Conservation (phyloP, 1,140 invertebrate species). For the Hermetia illucens region DNA sequence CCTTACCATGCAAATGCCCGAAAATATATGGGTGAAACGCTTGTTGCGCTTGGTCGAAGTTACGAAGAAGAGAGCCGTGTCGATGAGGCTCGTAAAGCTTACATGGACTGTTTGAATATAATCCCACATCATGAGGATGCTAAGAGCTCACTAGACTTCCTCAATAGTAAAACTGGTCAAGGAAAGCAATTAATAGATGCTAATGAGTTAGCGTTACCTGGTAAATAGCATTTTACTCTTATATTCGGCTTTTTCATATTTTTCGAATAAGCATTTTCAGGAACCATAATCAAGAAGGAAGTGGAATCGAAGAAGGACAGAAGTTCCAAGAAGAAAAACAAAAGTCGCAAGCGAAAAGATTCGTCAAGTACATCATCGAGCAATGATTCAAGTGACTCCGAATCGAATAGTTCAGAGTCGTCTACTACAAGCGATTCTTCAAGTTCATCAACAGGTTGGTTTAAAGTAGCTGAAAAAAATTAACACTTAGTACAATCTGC, state of each 20-base stretch:
- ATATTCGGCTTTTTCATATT: constrained; percentile 36
- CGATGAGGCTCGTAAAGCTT: constrained; percentile 70
- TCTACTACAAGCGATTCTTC: constrained; percentile 47
- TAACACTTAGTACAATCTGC: neutral
- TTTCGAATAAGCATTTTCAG: constrained; percentile 44
- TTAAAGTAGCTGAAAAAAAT: neutral
- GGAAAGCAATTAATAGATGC: constrained; percentile 42
- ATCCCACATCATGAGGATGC: constrained; percentile 75
- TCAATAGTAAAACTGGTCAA: neutral
- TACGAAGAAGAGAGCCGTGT: constrained; percentile 73
- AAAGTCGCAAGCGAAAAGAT: constrained; percentile 50
- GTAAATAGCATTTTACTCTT: constrained; percentile 8
- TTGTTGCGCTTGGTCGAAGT: constrained; percentile 70
- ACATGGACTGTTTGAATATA: constrained; percentile 64
- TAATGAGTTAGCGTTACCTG: constrained; percentile 39
- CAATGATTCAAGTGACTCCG: constrained; percentile 42
- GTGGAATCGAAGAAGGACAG: constrained; percentile 21
- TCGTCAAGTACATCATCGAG: constrained; percentile 50
- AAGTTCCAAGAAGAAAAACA: constrained; percentile 51
- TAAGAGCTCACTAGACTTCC: constrained; percentile 52
- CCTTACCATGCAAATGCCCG: constrained; percentile 83
- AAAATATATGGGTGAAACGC: constrained; percentile 86
- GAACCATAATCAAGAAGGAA: constrained; percentile 45
- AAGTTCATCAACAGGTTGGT: constrained; percentile 34
- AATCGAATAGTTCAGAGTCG: constrained; percentile 37